A percentile compares a stretch with the other conserved stretches of the same genome.
Evolutionary conservation across 1,140 invertebrate genomes (phyloP).

Genomic region (Proales similis): DNA sequence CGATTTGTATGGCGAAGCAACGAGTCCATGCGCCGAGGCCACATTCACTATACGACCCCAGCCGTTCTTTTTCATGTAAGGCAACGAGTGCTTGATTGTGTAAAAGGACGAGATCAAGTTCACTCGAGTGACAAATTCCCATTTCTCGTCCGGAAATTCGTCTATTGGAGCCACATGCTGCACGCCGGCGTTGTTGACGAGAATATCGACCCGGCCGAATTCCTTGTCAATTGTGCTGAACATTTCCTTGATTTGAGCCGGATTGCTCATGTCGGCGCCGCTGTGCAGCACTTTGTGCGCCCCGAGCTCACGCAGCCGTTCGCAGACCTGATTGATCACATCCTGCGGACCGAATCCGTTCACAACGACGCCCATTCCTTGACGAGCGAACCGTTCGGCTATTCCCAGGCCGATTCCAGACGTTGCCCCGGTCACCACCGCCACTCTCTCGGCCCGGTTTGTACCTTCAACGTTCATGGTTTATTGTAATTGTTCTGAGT

Average conservation of each 20-base stretch:
- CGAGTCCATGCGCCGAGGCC: conserved; percentile 45
- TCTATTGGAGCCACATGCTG: conserved; percentile 46
- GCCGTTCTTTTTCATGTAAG: conserved; percentile 45
- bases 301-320: conserved; percentile 36
- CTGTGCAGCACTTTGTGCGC: conserved; percentile 28
- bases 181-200: conserved; percentile 48
- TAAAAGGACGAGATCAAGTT: conserved; percentile 47
- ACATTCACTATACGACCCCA: conserved; percentile 51
- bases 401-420: conserved; percentile 50
- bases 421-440: conserved; percentile 23
- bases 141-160: conserved; percentile 47
- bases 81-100: conserved; percentile 43
- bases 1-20: conserved; percentile 45
- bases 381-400: conserved; percentile 43
- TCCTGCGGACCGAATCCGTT: conserved; percentile 44
- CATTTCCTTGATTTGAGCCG: conserved; percentile 36
- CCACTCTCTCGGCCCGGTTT: conserved; percentile 4
- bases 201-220: conserved; percentile 43
- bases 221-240: conserved; percentile 38
- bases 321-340: background rate
- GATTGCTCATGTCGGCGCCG: conserved; percentile 32
- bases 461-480: background rate
- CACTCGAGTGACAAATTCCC: conserved; percentile 44
- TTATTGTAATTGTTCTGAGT: background rate
- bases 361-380: conserved; percentile 45